Evolutionary conservation across 2,797 vertebrate species (phyloP).

Genomic region (Nasua narica): DNA sequence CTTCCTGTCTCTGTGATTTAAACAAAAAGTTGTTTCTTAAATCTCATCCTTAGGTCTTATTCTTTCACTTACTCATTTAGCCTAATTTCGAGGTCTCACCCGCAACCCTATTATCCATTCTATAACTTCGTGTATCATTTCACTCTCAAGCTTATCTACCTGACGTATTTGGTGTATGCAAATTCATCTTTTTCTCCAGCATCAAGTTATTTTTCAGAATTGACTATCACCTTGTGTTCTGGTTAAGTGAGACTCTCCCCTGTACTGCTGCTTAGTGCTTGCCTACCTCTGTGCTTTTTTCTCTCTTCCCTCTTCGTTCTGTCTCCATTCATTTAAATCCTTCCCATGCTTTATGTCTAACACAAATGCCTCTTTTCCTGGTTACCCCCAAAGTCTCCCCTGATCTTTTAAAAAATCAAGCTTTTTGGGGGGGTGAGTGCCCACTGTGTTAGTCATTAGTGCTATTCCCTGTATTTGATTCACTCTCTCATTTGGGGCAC

Average conservation of each 20-base stretch:
- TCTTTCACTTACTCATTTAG: conserved; percentile 56
- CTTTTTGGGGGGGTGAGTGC: background rate
- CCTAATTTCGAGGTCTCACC: background rate
- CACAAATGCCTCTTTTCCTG: background rate
- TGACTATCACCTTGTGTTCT: background rate
- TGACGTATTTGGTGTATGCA: background rate
- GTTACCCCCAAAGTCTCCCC: background rate
- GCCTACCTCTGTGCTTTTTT: background rate
- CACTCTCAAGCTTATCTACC: background rate
- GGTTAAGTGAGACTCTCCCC: background rate
- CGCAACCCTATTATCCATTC: background rate
- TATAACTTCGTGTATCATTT: conserved; percentile 40
- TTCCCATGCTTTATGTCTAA: background rate
- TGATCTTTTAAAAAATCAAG: background rate
- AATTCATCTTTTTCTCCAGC: conserved; percentile 6
- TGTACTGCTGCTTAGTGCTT: background rate
- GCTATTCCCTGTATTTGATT: background rate
- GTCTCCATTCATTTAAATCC: background rate
- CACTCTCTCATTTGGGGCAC: background rate
- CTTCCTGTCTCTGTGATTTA: conserved; percentile 47
- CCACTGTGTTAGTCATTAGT: background rate
- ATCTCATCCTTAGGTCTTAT: conserved; percentile 37
- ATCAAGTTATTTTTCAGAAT: background rate
- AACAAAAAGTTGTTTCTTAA: conserved; percentile 59
- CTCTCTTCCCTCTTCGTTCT: background rate